Evolutionary conservation across 2,113 vertebrate genomes (phyloP).

Genomic region (Melanerpes formicivorus): DNA sequence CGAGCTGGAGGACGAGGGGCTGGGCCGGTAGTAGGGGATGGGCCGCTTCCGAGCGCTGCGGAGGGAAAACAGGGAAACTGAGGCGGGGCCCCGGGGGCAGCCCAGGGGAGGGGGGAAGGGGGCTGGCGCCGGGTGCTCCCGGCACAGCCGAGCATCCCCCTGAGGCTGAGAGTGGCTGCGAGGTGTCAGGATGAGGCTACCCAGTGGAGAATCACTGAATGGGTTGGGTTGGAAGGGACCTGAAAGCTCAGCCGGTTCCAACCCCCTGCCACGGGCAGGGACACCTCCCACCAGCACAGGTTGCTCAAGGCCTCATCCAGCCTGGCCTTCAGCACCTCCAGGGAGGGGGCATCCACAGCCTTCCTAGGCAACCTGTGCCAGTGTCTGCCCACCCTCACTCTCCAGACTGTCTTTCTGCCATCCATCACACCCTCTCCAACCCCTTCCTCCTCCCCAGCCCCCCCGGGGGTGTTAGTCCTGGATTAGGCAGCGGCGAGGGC

Average conservation of each 20-base stretch:
- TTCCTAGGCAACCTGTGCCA: too few relatives aligned
- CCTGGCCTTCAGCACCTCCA: too few relatives aligned
- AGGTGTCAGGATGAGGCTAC: background rate
- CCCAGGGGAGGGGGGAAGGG: background rate
- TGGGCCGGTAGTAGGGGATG: conserved; percentile 97
- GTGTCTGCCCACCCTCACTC: too few relatives aligned
- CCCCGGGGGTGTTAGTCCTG: conserved; percentile 71
- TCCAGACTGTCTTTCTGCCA: too few relatives aligned
- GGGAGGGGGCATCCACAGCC: too few relatives aligned
- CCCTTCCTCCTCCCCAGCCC: background rate
- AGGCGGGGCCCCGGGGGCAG: background rate
- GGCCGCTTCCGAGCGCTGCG: conserved; percentile 93
- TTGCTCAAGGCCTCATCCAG: too few relatives aligned
- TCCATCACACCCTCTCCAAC: background rate
- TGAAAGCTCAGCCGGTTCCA: too few relatives aligned
- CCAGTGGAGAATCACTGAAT: background rate
- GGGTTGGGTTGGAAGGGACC: too few relatives aligned
- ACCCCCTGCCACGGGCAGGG: too few relatives aligned
- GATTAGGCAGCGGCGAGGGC: conserved; percentile 72
- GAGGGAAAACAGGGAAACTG: background rate
- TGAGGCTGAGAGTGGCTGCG: background rate
- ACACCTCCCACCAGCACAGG: too few relatives aligned
- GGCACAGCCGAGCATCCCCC: background rate
- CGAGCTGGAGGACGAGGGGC: conserved; percentile 94
- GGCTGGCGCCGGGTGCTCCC: background rate